Evolutionary conservation across 2,113 vertebrate species (phyloP).

Genomic region (Trinectes maculatus): DNA sequence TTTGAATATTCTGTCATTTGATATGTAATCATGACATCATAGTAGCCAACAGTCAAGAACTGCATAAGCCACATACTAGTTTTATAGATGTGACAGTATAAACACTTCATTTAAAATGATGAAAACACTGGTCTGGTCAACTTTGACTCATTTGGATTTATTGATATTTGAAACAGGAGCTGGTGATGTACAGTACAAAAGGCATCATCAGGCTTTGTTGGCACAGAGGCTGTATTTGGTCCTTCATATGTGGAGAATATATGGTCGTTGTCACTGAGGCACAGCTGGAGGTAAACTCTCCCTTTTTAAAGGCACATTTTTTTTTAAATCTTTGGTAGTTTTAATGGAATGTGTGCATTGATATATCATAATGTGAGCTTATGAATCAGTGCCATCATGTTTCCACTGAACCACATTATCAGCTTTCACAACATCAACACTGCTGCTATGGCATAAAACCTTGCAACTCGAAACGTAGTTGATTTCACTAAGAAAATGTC

Average conservation of each 20-base stretch:
- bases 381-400: neutral
- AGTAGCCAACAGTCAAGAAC: no score
- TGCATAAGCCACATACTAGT: no score
- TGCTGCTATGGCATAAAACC: neutral
- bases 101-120: neutral
- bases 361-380: neutral
- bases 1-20: no score
- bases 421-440: neutral
- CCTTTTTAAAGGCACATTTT: conserved; percentile 22
- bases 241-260: conserved; percentile 1
- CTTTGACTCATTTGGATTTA: conserved; percentile 35
- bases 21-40: no score
- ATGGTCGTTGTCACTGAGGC: conserved; percentile 33
- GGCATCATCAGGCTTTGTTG: conserved; percentile 15
- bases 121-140: neutral
- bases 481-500: neutral
- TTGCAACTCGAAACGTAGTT: neutral
- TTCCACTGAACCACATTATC: neutral
- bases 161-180: conserved; percentile 32
- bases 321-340: conserved; percentile 18
- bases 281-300: conserved; percentile 35
- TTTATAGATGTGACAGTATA: no score
- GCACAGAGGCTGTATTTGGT: conserved; percentile 43
- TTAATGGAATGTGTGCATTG: conserved; percentile 32
- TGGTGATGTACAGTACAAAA: conserved; percentile 23